These are phyloP conservation scores for Lysandra bellargus DNA, from an alignment of 2,888 invertebrate species.

Conservation along the genomic window DNA sequence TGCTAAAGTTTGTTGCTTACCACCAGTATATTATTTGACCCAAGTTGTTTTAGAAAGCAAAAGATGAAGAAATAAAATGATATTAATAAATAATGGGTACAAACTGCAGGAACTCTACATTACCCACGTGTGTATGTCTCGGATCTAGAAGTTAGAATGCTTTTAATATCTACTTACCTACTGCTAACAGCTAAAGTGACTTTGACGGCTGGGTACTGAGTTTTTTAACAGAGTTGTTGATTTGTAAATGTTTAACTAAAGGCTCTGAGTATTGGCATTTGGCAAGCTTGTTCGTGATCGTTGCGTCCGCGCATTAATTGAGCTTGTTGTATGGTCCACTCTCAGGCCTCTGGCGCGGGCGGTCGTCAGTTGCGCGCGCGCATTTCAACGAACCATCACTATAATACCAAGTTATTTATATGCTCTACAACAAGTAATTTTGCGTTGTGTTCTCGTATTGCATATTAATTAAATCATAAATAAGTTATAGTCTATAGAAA, in stretches of 20 bases:
- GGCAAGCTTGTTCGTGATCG: not conserved
- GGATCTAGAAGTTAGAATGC: too few relatives aligned
- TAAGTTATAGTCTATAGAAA: not conserved
- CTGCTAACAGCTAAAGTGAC: not conserved
- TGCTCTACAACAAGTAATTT: not conserved
- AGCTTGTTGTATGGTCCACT: conserved; percentile 2
- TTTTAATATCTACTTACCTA: not conserved
- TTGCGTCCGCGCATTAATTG: not conserved
- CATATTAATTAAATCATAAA: not conserved
- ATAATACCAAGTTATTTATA: not conserved
- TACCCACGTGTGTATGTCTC: too few relatives aligned
- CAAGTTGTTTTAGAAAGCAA: too few relatives aligned
- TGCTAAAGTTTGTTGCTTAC: too few relatives aligned
- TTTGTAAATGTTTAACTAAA: not conserved
- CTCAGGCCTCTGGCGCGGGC: not conserved
- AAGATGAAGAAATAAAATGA: too few relatives aligned
- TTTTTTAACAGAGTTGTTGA: not conserved
- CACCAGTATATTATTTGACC: too few relatives aligned
- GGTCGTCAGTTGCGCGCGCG: conserved; percentile 39
- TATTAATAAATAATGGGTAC: too few relatives aligned
- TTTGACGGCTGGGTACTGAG: not conserved
- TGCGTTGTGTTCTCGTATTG: not conserved
- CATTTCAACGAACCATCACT: conserved; percentile 31
- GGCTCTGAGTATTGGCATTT: not conserved
- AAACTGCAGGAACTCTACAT: too few relatives aligned